Base-by-base conservation (phyloP, 2,797 vertebrate species). In the Spinus olivaceus region DNA sequence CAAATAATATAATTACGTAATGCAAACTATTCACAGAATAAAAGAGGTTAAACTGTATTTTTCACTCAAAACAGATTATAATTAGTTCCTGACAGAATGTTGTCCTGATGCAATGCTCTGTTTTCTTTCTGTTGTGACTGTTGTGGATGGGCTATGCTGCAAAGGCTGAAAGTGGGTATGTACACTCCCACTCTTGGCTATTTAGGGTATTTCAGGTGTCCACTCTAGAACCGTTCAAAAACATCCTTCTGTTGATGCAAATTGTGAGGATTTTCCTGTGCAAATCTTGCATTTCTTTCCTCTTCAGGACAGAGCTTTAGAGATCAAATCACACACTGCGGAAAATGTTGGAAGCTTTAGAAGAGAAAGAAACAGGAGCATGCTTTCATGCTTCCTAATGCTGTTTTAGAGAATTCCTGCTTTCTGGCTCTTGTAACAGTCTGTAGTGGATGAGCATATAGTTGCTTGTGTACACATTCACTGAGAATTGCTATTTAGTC, bases 281-380 rank as follows among this genome's bases (percentile, higher is more conserved):
- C 28, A 74, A 90, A 78, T 24, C 15, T 41, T 37, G 14, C 21
- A 21, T 78, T 86, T 87, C 57, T 64, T 76, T 82, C 18, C 57
- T 64, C 14, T 49, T 61, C 22, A 33, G 42, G 9, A 35, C 46
- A 69, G 23, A 90, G 51, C 14, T 64, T 51, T 17, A 56, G 50
- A 61, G 27, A 69, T n/a, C 23, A 71, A 78, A 84, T 60, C 23
- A 27, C 24, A 30, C 30, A n/a, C 12, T 46, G 17, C 0, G 0
- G 30, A 53, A 80, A 86, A 39, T 27, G 7, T 6, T 11, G n/a
- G 46, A 69, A 69, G 9, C 19, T 73, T 87, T 27, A 79, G 70
- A 60, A 87, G 71, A 60, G 28, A 54, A 78, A 86, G 44, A 59
- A 84, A 41, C 4, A 19, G 15, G 25, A 81, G 9, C 3, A 6